These are phyloP conservation scores for Psilopsiagon aurifrons DNA, from an alignment of 2,113 vertebrate species.

Conservation along the genomic window DNA sequence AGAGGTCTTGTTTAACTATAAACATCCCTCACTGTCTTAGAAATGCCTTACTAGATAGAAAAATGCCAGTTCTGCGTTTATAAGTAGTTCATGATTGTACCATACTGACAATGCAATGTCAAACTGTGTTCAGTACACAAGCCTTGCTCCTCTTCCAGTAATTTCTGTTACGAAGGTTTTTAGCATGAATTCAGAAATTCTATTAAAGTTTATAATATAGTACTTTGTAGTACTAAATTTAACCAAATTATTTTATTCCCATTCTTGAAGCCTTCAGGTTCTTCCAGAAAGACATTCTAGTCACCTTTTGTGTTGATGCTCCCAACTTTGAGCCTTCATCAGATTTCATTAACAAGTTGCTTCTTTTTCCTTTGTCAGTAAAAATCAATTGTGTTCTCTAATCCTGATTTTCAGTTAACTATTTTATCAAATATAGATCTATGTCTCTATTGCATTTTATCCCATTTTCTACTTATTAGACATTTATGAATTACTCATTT, in stretches of 20 bases:
- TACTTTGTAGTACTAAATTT: neutral
- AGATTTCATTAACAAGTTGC: neutral
- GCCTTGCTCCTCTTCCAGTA: neutral
- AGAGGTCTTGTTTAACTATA: neutral
- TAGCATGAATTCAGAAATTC: neutral
- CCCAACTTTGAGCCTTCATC: neutral
- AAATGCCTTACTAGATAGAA: neutral
- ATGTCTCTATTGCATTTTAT: neutral
- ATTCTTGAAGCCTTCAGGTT: neutral
- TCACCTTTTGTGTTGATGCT: neutral
- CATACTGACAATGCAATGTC: neutral
- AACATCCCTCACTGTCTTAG: neutral
- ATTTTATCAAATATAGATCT: neutral
- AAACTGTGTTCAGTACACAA: neutral
- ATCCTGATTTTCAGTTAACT: neutral
- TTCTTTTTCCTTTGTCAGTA: neutral
- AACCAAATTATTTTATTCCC: neutral
- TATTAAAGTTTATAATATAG: neutral
- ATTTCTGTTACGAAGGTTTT: neutral
- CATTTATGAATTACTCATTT: neutral
- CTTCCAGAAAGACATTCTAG: neutral
- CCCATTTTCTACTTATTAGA: neutral
- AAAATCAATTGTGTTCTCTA: neutral
- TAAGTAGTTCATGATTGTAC: neutral
- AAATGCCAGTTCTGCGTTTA: neutral